phyloP scores from a whole-genome alignment of 2,113 vertebrate species.

The Emydura subglobosa region DNA sequence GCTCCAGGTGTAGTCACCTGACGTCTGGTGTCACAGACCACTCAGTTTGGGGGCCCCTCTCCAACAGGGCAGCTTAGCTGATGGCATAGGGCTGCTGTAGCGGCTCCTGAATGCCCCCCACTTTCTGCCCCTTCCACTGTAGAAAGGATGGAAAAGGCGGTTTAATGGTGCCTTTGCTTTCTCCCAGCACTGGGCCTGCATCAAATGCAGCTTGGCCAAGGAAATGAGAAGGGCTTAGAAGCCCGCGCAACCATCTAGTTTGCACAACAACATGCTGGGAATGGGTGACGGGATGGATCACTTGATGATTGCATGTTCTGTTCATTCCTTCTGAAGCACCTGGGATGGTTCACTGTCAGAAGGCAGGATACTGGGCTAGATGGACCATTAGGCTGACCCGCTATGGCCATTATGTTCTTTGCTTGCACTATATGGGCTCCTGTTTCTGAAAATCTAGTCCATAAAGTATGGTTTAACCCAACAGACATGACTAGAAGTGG shows the following conservation, averaged over 20 bases:
- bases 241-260: neutral
- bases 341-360: no score
- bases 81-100: no score
- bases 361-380: no score
- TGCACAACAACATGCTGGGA: neutral
- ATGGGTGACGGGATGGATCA: no score
- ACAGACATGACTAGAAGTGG: neutral
- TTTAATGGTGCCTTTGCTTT: neutral
- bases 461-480: neutral
- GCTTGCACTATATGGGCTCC: neutral
- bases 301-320: no score
- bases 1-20: neutral
- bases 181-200: neutral
- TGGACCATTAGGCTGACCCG: no score
- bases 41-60: no score
- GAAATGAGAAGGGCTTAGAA: neutral
- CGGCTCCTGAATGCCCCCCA: neutral
- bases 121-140: neutral
- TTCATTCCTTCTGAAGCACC: no score
- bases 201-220: neutral
- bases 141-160: neutral
- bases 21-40: no score
- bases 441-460: neutral
- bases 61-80: no score
- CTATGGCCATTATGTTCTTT: no score